These are phyloP conservation scores for Syngnathus scovelli DNA, from an alignment of 2,113 vertebrate genomes.

Conservation along the genomic window DNA sequence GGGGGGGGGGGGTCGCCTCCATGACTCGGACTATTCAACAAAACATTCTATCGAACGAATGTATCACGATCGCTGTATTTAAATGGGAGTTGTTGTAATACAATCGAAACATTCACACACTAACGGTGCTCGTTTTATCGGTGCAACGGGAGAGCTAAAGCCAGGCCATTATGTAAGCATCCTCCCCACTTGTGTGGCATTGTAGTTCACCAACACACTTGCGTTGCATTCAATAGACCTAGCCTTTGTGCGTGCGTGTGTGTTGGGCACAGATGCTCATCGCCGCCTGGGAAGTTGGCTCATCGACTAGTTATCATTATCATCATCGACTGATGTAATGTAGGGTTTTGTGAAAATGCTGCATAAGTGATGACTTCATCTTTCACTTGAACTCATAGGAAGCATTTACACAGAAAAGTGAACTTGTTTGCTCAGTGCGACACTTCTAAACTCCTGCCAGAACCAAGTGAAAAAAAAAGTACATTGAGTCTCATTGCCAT, in stretches of 20 bases:
- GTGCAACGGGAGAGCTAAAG: not conserved
- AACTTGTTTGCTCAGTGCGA: constrained; percentile 61
- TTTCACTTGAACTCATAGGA: not conserved
- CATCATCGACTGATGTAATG: not conserved
- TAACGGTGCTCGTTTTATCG: not conserved
- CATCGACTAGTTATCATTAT: not conserved
- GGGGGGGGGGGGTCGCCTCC: constrained; percentile 54
- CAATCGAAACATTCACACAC: accelerated
- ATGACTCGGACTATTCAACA: constrained; percentile 60
- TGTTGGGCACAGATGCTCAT: constrained; percentile 21
- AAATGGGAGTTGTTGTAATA: not conserved
- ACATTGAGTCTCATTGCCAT: too few relatives aligned
- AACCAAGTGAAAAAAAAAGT: not conserved
- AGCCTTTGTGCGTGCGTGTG: constrained; percentile 56
- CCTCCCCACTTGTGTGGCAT: constrained; percentile 46
- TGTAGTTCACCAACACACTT: constrained; percentile 55
- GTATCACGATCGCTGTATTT: constrained; percentile 8
- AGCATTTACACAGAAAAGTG: constrained; percentile 20
- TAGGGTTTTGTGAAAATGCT: not conserved
- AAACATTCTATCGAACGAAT: constrained; percentile 23
- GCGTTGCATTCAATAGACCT: constrained; percentile 59
- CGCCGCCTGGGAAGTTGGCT: constrained; percentile 14
- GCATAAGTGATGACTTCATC: too few relatives aligned
- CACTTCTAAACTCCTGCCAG: constrained; percentile 44
- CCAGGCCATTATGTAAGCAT: constrained; percentile 30